Evolutionary conservation across 2,888 invertebrate species (phyloP).

Genomic region (Miltochrista miniata): DNA sequence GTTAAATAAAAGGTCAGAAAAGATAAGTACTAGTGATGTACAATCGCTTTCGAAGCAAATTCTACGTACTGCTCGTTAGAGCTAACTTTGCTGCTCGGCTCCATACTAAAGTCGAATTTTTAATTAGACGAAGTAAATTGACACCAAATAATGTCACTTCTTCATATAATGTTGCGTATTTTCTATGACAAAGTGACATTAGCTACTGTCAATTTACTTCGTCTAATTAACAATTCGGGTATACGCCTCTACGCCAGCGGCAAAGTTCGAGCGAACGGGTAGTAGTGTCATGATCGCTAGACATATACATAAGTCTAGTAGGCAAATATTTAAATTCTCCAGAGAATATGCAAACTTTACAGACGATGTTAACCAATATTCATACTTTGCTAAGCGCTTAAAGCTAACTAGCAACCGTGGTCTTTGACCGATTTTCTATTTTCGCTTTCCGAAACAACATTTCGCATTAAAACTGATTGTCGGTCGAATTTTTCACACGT

Average conservation of each 20-base stretch:
- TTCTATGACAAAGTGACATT: no score
- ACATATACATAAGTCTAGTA: constrained; percentile 9
- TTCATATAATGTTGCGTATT: no score
- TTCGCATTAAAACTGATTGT: constrained; percentile 29
- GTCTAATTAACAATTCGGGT: no score
- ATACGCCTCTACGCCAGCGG: no score
- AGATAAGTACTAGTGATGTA: no score
- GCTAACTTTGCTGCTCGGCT: no score
- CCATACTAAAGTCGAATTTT: no score
- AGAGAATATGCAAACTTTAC: constrained; percentile 17
- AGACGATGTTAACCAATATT: constrained; percentile 25
- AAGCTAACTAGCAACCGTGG: constrained; percentile 38
- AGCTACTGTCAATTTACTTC: no score
- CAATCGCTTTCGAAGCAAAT: constrained; percentile 4
- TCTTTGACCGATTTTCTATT: constrained; percentile 56
- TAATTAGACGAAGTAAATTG: no score
- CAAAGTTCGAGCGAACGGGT: no score
- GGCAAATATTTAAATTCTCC: constrained; percentile 22
- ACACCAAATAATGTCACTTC: no score
- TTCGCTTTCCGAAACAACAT: constrained; percentile 33
- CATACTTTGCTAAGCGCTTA: constrained; percentile 24
- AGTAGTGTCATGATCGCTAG: background rate
- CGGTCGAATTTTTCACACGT: constrained; percentile 27
- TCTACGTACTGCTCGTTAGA: constrained; percentile 18
- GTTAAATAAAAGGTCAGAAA: no score